Base-by-base conservation (phyloP, 2,113 vertebrate genomes). In the Hystrix brachyura region DNA sequence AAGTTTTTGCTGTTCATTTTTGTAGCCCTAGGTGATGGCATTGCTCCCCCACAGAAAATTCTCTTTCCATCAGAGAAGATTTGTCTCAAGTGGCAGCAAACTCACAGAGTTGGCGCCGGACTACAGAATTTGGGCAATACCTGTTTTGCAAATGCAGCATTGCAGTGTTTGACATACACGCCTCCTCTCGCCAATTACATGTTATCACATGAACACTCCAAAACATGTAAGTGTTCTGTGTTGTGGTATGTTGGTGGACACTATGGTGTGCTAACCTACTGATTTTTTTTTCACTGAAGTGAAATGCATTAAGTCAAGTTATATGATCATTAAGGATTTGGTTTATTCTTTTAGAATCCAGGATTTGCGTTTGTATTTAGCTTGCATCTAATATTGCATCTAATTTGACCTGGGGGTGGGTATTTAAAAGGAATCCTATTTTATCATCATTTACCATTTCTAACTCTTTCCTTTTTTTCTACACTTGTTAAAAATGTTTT, bases 71-170 rank as follows among this genome's bases (percentile, higher is more conserved):
- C 99, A 19, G 99, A 99, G 96, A 99, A 99, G 94, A 99, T 99
- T 65, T 99, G 98, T 97, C 98, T 99, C 83, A 99, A 99, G 93
- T 99, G 99, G 99, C 98, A 99, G 0, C 99, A 99, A 86, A 98
- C 98, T 48, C 99, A 99, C 0, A 99, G 99, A 83, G 99, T 99
- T 93, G 99, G 99, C 98, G 99, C 99, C 57, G 99, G 99, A n/a
- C 99, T 99, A 95, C 99, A 99, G 96, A 99, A 99, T 92, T 98
- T 99, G 62, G 99, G 99, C 98, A 99, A 99, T 96, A 99, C 99
- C 0, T 99, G 99, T 96, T 99, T 99, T 97, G 99, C 99, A 79
- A 99, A 99, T 97, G 99, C 99, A 12, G 99, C 99, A 17, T 97
- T 99, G n/a, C 99, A 99, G 82, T 99, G 99, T 98, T 98, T 99